Base-by-base conservation (phyloP, 2,888 invertebrate genomes). In the Harpalus rubripes region DNA sequence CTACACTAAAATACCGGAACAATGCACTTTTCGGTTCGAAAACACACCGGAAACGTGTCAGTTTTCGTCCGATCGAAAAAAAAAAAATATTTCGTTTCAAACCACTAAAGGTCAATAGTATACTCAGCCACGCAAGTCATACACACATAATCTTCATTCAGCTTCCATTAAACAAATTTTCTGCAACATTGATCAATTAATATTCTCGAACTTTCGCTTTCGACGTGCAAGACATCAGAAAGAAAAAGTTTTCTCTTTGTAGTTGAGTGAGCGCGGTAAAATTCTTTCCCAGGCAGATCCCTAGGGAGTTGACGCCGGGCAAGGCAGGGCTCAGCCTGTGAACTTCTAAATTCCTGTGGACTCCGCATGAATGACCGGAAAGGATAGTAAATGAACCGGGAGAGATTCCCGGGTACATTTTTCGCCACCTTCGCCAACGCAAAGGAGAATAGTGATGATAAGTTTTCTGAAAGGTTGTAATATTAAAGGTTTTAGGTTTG, bases 181-280 rank as follows among this genome's bases (percentile, higher is more conserved):
- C 44, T 12, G 44, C 12, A 52, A 10, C 44, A 52, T 52, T 52
- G 44, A 52, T 52, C 44, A 52, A 52, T 52, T 52, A 52, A 52
- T 52, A 52, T 52, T 52, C 44, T 52, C 2, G 44, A 52, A 52
- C 44, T 52, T 4, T 52, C 44, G 44, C 44, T 52, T 52, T 52
- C 44, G 44, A 15, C 16, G 41, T 26, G 15, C 39, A 68, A 68
- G 68, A 18, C 44, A 44, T 74, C 18, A 74, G 44, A 74, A 41
- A 74, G 63, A 74, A 74, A 74, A 74, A 74, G 44, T 74, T 74
- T 74, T 44, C 72, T 74, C 16, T 44, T 41, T 74, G 44, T 74
- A 44, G 44, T 68, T 74, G 44, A 74, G 44, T 74, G 72, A 74
- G 12, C 68, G 39, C 68, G 72, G 44, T 18, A 44, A 74, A 74